Evolutionary conservation across 2,888 invertebrate genomes (phyloP), one percentile per base, ranked within the genome.

Genomic region (Sabatieria punctata): DNA sequence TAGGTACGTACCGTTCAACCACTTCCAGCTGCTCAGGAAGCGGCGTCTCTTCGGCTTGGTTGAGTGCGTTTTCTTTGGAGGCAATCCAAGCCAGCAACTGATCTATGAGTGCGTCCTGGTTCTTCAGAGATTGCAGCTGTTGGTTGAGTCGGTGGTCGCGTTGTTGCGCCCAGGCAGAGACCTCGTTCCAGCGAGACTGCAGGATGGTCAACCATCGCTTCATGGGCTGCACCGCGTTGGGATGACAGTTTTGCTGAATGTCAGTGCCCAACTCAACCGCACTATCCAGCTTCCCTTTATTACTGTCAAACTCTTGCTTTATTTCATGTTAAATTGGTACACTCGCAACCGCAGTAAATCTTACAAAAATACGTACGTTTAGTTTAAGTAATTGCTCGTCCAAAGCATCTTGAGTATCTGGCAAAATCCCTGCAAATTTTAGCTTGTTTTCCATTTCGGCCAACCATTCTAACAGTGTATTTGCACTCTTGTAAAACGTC

Each of bases 181-280:
- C 43, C 42, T 49, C 43, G 48, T 69, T 67, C 93, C 93, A 95
- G 54, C 91, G 74, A 22, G 86, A 82, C 64, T 91, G 84, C 51
- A 95, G 85, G 52, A 95, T 89, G 27, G 88, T 86, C 54, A 93
- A 82, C 93, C 93, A 95, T 71, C 95, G 91, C 65, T 89, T 89
- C 65, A 99, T 85, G n/a, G 93, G 85, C 19, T 82, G 78, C n/a
- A 86, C 82, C 0, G 89, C 91, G 64, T 93, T 89, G 0, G 91
- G 91, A 71, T 97, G 93, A n/a, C 89, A 85, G 64, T 85, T 83
- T 54, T 77, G 77, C 47, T 93, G 75, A 56, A 99, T 88, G 33
- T 77, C 76, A 61, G 85, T 82, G 0, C 93, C 93, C 46, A 91
- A 75, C 24, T 79, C 74, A 49, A 93, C 75, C 0, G 89, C 89